Conservation (phyloP, 2,113 vertebrate genomes). For the Crotalus helleri region DNA sequence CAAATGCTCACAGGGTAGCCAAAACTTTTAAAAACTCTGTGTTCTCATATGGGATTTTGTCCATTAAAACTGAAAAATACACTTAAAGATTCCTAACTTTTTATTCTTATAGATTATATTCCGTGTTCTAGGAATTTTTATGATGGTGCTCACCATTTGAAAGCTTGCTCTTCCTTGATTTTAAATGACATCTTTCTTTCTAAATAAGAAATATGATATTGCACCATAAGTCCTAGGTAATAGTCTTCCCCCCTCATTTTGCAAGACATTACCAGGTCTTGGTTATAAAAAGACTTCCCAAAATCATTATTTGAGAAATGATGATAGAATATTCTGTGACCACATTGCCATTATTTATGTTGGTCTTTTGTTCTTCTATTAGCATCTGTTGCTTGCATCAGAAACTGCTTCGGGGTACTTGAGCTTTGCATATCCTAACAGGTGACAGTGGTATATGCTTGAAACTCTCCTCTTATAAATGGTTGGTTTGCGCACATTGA, state of each 20-base stretch:
- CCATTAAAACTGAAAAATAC: background rate
- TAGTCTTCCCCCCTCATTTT: background rate
- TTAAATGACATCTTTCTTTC: background rate
- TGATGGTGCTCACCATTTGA: background rate
- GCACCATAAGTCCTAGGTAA: background rate
- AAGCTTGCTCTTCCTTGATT: background rate
- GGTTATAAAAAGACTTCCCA: background rate
- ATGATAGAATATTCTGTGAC: background rate
- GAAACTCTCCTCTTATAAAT: background rate
- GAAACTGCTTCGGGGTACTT: background rate
- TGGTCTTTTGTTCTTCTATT: conserved; percentile 2
- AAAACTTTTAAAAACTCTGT: background rate
- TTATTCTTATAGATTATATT: background rate
- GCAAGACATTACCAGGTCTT: background rate
- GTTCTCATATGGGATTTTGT: background rate
- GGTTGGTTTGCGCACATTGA: background rate
- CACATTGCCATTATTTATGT: background rate
- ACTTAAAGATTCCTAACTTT: background rate
- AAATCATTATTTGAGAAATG: background rate
- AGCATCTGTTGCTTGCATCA: background rate
- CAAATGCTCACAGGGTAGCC: background rate
- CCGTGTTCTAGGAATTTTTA: background rate
- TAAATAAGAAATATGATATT: background rate
- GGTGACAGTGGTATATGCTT: background rate
- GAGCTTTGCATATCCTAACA: background rate